Base-by-base conservation (phyloP, 1,140 invertebrate genomes). In the Heterodera carotae region DNA sequence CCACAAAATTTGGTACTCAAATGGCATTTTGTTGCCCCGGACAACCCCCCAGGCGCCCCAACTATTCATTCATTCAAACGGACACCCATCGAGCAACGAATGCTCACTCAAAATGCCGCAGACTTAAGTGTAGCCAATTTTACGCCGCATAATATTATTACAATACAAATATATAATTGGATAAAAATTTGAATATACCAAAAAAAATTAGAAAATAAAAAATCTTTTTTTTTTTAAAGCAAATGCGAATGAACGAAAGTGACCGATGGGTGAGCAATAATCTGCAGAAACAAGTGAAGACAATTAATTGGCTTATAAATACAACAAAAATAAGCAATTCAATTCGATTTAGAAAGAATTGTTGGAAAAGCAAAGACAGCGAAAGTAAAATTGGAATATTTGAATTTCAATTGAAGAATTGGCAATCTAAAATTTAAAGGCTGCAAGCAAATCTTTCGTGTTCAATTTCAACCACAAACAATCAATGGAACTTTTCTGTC, bases 221-320 rank as follows among this genome's bases (percentile, higher is more conserved):
- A 8, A 8, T 12, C 12, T 43, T 12, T 1, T 0, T 43, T 43
- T 43, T 22, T 56, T 56, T 56, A 15, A 56, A 22, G 15, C 5
- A 43, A 62, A 66, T 31, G 62, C 62, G 33, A 53, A 84, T 82
- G 81, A 82, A 73, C 70, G 74, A 78, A 29, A 73, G 69, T 25
- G 66, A 76, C 27, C 77, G 84, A 1, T 83, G 82, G 82, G 83
- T 83, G 31, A 68, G 62, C 25, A 69, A 82, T 12, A 83, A 85
- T 80, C 64, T 83, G 53, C 82, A 83, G 60, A 56, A 79, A 76
- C 82, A 83, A 72, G 82, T 85, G 73, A 82, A 0, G 15, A 4
- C 3, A 43, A 43, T n/a, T 43, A 56, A 56, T 43, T 12, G 39
- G 39, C n/a, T n/a, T n/a, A n/a, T n/a, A n/a, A n/a, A n/a, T n/a